Base-by-base conservation (phyloP, 2,888 invertebrate species). In the Dyspetes luteomarginatus region DNA sequence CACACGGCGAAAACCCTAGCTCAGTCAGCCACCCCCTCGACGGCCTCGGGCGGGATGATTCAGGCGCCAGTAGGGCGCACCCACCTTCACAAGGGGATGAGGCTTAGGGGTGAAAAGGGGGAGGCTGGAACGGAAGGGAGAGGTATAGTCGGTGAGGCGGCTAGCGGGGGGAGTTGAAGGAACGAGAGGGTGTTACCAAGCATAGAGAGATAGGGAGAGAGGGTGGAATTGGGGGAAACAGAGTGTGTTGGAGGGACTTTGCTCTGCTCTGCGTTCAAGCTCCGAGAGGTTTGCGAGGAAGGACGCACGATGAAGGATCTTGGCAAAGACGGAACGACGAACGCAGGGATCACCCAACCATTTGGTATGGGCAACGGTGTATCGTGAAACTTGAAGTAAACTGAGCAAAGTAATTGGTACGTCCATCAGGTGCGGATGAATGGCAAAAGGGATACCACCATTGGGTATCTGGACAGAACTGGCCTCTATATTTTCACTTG, bases 31-130 rank as follows among this genome's bases (percentile, higher is more conserved):
- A 84, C 85, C 87, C 88, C 84, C 85, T 72, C 73, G 69, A 77
- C 81, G 89, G 91, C 91, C 91, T 91, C 90, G 87, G 90, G 90
- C 90, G 89, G 91, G 91, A 91, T 91, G 91, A 91, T 91, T 91
- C 91, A 91, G 91, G 91, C 91, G 91, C 91, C 91, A 91, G 90
- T 91, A 89, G 91, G 91, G 90, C 91, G 91, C 91, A 91, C 90
- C 91, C 91, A 91, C 91, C 91, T 91, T 90, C 89, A 85, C 85
- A 71, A 80, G 84, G 86, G 89, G 83, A 81, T 82, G 83, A 78
- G 74, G 56, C 15, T 67, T 71, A 62, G 56, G 79, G 83, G 80
- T 68, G 75, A 48, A 48, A 75, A 83, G 58, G 67, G 81, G 65
- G 79, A 45, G 82, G 81, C 74, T 73, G 81, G 72, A 74, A 72